Base-by-base conservation (phyloP, 2,113 vertebrate genomes). In the Gavialis gangeticus region DNA sequence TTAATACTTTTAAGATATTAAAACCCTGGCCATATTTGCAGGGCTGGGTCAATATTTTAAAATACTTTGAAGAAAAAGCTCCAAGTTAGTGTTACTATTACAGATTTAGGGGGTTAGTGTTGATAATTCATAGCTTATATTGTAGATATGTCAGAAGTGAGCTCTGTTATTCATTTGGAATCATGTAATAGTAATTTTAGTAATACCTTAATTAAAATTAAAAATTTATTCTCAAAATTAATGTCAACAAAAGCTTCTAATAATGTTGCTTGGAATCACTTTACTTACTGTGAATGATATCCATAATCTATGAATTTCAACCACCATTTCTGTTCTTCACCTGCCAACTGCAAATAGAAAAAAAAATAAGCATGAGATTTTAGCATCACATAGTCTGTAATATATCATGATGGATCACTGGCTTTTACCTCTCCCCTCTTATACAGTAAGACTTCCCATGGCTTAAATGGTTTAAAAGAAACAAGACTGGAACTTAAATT, bases 251-350 rank as follows among this genome's bases (percentile, higher is more conserved):
- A 76, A 93, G 34, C 19, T 92, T 80, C 75, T 17, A 94, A 60
- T n/a, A 83, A 95, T 56, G 30, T 2, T 89, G 76, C 18, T 6
- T 34, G 79, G 59, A 89, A 88, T 88, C 6, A 25, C 22, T 82
- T 78, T 97, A 98, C 98, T 1, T 98, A 98, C 98, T 92, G 82
- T 27, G 92, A 89, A 88, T 87, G 95, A 93, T 71, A 94, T 57
- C 87, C 63, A 58, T 95, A 95, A 75, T 95, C 86, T 56, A 93
- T 94, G 24, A 92, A 96, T 96, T 98, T 98, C 92, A 98, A 60
- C 98, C 98, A 98, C 98, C 98, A 98, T 81, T 95, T 98, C 93
- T 98, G 97, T 15, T 95, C 96, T 0, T 88, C 94, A 82, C 46
- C 81, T 28, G 98, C 96, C 92, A 98, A 97, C 98, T 98, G 97